Evolutionary conservation across 2,888 invertebrate genomes (phyloP), one percentile per base, ranked within the genome.

Genomic region (Nomada ruficornis): DNA sequence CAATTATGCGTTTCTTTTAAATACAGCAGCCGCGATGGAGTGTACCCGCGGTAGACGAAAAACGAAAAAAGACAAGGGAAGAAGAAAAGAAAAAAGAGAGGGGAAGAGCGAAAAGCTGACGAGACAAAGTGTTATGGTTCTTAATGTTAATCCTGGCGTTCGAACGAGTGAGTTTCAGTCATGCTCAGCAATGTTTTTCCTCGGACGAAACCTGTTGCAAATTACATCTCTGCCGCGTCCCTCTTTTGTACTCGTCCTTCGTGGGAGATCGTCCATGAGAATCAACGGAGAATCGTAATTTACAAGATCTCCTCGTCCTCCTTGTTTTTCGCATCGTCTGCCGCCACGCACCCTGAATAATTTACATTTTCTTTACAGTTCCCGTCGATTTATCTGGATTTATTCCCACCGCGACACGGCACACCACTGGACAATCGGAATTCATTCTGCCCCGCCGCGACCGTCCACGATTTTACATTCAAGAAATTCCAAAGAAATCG

Each of bases 161-260:
- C 20, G 70, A 23, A 76, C 15, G 42, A 26, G 9, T 47, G 29
- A n/a, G 69, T 70, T 62, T 67, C 70, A 57, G 15, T 67, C 42
- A 42, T 69, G 64, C 42, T 57, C 23, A 54, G 60, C 74, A 74
- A 65, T 75, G 70, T 75, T 80, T 75, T 75, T 63, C 74, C 47
- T 55, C 62, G 70, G 54, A 67, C 69, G 60, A 74, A 63, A 70
- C 67, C 67, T 65, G 69, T 67, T 68, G 80, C 29, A 80, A 82
- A 82, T 82, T 80, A 75, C 73, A 70, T 67, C 80, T 82, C 57
- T 75, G 67, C 67, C 57, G 20, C 70, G 36, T 11, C 3, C 63
- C 74, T 70, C 63, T 75, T 80, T 80, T 72, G 68, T 72, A 64
- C 64, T 82, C 65, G 76, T 82, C 68, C 81, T 71, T 80, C 80